Conservation (phyloP, 1,140 invertebrate species). For the Bombus sylvicola region DNA sequence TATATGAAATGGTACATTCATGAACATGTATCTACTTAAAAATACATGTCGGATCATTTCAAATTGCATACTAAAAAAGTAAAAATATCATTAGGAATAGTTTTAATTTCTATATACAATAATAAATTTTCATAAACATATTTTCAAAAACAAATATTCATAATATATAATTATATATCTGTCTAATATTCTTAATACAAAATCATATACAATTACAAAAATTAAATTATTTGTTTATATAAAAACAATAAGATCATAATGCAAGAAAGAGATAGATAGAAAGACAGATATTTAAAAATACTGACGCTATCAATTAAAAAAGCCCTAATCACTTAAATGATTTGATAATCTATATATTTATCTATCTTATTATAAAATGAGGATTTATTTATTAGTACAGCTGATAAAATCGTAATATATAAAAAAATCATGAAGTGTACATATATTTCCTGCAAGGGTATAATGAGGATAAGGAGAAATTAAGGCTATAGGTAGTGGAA, state of each 20-base stretch:
- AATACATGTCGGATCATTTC: neutral
- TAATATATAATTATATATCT: neutral
- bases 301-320: neutral
- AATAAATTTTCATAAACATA: neutral
- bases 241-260: neutral
- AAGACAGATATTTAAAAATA: neutral
- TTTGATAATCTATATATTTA: conserved; percentile 23
- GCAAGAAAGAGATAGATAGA: neutral
- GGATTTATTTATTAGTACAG: neutral
- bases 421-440: neutral
- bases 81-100: neutral
- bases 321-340: neutral
- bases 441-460: neutral
- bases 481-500: too few relatives aligned
- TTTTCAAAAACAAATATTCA: neutral
- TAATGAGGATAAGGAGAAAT: too few relatives aligned
- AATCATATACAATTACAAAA: neutral
- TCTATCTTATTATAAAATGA: neutral
- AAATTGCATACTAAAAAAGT: neutral
- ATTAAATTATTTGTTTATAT: neutral
- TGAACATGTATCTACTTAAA: neutral
- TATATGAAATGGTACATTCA: neutral
- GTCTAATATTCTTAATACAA: neutral
- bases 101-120: neutral
- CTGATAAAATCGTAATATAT: neutral